Evolutionary conservation across 2,888 invertebrate species (phyloP), one percentile per base, ranked within the genome.

Genomic region (Noctua pronuba): DNA sequence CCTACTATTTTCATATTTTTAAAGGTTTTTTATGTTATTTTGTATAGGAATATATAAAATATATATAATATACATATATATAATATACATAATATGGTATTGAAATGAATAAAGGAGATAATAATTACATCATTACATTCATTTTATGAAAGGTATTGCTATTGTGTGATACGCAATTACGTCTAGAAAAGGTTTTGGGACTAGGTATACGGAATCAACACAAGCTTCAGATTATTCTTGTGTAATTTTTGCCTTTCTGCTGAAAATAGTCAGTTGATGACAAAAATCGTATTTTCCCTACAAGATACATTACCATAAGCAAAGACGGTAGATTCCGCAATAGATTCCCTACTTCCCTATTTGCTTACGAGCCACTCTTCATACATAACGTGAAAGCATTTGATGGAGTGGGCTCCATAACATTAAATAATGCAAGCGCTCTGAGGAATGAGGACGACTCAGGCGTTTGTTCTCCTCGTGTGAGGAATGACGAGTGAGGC

Each of bases 371-470:
- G 70, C 69, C 28, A 62, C 73, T 74, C 71, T 73, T 66, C 65
- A 77, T 72, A 78, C 52, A 80, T 66, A 78, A 72, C 52, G 44
- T 75, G 69, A 73, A 77, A 77, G 72, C 74, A 79, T 82, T 78
- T 87, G 87, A 87, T 85, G 77, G 75, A 82, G 75, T 74, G 69
- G 65, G 46, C 66, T 73, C 88, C 86, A 89, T 89, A 91, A 88
- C 86, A 87, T 89, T 94, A 91, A 94, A 94, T 94, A 93, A 94
- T 95, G 93, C 93, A 95, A 84, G 80, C 79, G 87, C 92, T 92
- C 92, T 91, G 90, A 87, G 91, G 91, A 92, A 93, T 93, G 93
- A 93, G 91, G 92, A 92, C 88, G 91, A 90, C 90, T 90, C 87
- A 88, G 90, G 89, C 88, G 89, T 89, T 90, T 90, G 89, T 91